Base-by-base conservation (phyloP, 2,888 invertebrate genomes). In the Biston betularia region DNA sequence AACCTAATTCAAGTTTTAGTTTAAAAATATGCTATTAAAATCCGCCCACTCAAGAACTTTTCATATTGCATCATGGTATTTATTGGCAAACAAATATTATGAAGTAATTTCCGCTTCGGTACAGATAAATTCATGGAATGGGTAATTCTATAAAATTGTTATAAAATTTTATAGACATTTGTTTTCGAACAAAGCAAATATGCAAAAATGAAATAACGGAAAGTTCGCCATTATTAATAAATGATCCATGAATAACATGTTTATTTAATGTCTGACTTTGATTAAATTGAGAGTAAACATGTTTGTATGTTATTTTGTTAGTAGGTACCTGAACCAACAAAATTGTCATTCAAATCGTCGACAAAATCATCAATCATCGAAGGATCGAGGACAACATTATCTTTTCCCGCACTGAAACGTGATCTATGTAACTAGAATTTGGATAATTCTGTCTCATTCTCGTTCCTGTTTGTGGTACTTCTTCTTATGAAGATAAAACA, bases 131-230 rank as follows among this genome's bases (percentile, higher is more conserved):
- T 38, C 14, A 40, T 11, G n/a, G n/a, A 14, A 2, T 40, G 40
- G 40, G 38, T 53, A 40, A 40, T 57, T 57, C 14, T 15, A 48
- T 38, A 35, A 48, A 48, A 57, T 34, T 34, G 35, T 34, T 46
- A 48, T 57, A 45, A 35, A 57, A 46, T 45, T 46, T 57, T 56
- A 53, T 38, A n/a, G 6, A 11, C 15, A 40, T 53, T 52, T 53
- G 14, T 40, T 53, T 53, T 53, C 15, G 4, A 38, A 6, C 14
- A 40, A 53, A 53, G 38, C n/a, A 11, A 46, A 46, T 46, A 46
- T 15, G 11, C 11, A 7, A 33, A 48, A 48, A 48, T 48, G 24
- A 48, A 48, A 33, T 11, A 10, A 24, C 24, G 33, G 9, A 9
- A 46, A 33, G 2, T 15, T 48, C 4, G 4, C 5, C 8, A 48